Evolutionary conservation across 2,113 vertebrate species (phyloP), one percentile per base, ranked within the genome.

Genomic region (Uria lomvia): DNA sequence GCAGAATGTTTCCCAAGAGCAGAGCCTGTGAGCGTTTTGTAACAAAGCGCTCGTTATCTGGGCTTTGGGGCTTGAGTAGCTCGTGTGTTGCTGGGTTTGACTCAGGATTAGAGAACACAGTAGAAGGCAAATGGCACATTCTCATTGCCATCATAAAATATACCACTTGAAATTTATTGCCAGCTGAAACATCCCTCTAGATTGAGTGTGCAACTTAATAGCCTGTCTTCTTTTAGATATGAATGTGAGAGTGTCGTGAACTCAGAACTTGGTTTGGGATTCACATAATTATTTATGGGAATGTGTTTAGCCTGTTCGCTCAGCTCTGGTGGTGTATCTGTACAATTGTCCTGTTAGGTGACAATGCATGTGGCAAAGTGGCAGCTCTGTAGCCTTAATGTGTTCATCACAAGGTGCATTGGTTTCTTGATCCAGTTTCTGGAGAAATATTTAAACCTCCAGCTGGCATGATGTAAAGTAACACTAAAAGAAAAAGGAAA

Each of bases 361-460:
- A 89, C 86, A 93, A 83, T 56, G 68, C 52, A 68, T 24, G 45
- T 55, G 40, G 88, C 56, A 89, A 80, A 77, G 60, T 75, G 56
- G 65, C 47, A 94, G 52, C 68, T 96, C 88, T 63, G 76, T 63
- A 94, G 65, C 75, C 65, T 86, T 93, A 84, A 96, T 96, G 84
- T 92, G 84, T 89, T 94, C 89, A 94, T 84, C 76, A 87, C 60
- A 92, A 92, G 71, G 81, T 90, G 50, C 70, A 91, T 56, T 88
- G 62, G 42, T 65, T 95, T 91, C 89, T 86, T 82, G 71, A 82
- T 90, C 67, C 47, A 73, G 45, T 90, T 95, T 88, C 77, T 94
- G 71, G 34, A 94, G 73, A 89, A 96, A 93, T 83, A 88, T 83
- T 93, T 92, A 94, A 95, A 91, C 47, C 55, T 88, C 89, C 92